Base-by-base conservation (phyloP, 2,888 invertebrate species). In the Rhogogaster chlorosoma region DNA sequence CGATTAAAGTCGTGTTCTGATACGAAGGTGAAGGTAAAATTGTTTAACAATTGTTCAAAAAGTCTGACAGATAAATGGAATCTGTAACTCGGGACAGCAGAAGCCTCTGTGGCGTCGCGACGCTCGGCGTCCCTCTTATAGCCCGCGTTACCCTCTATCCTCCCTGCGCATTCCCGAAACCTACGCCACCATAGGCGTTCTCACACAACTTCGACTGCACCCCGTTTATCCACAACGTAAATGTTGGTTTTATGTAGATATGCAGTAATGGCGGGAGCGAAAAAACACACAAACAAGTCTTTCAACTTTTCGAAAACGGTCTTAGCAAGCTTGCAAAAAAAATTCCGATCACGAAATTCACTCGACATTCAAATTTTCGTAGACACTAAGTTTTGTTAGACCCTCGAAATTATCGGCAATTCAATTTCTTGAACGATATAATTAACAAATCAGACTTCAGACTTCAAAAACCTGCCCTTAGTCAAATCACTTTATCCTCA, bases 61-160 rank as follows among this genome's bases (percentile, higher is more conserved):
- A 61, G 7, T 22, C 57, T n/a, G 57, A 38, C 80, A 80, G 80
- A 61, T 61, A 61, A 80, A 36, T 80, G 49, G 57, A 80, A 61
- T 80, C 80, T 80, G 80, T 57, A 86, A 85, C 87, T 88, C 86
- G 87, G 83, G 87, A 85, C 84, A 84, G 87, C 87, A 87, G 86
- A 86, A 88, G 88, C 88, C 57, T 84, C 88, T 89, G 89, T 87
- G 88, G 90, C 90, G 90, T 89, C 89, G 89, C 89, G 90, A 88
- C 90, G 88, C 88, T 86, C 88, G 87, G 87, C 87, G 89, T 90
- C 89, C 88, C 90, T 90, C 89, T 91, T 91, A 91, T 91, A 91
- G 86, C 78, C 88, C 86, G 85, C 86, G 85, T 86, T 83, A 84
- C 84, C 83, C 86, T 84, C 84, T 85, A 67, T 87, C 84, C 87